Conservation (phyloP, 2,113 vertebrate genomes). For the Lagopus muta region DNA sequence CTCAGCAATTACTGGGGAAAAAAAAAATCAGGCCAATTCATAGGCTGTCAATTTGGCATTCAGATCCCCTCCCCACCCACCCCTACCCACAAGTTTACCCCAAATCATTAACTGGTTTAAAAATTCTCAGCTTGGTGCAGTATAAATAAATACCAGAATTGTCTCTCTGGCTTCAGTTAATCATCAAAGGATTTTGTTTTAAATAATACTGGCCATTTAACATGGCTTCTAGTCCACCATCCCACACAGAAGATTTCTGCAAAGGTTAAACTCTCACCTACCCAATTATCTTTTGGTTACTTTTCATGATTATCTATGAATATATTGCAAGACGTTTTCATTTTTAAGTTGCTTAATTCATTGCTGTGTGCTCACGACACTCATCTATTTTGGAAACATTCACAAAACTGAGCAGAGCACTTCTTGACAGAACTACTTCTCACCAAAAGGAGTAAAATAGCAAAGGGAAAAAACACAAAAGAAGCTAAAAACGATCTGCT, state of each 20-base stretch:
- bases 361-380: too few species aligned
- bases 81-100: neutral
- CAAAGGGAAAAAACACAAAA: neutral
- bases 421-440: neutral
- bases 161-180: neutral
- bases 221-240: neutral
- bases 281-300: neutral
- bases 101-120: neutral
- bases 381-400: neutral
- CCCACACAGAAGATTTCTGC: neutral
- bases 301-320: neutral
- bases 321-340: neutral
- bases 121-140: neutral
- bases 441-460: neutral
- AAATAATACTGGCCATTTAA: neutral
- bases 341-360: neutral
- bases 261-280: neutral
- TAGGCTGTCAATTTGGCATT: neutral
- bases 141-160: neutral
- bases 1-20: neutral
- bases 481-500: neutral
- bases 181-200: neutral
- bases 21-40: neutral
- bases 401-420: too few species aligned
- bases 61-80: neutral